Percentiles rank a stretch among this genome's conserved stretches.
Evolutionary conservation across 2,113 vertebrate species (phyloP).

Genomic region (Mastomys natalensis): DNA sequence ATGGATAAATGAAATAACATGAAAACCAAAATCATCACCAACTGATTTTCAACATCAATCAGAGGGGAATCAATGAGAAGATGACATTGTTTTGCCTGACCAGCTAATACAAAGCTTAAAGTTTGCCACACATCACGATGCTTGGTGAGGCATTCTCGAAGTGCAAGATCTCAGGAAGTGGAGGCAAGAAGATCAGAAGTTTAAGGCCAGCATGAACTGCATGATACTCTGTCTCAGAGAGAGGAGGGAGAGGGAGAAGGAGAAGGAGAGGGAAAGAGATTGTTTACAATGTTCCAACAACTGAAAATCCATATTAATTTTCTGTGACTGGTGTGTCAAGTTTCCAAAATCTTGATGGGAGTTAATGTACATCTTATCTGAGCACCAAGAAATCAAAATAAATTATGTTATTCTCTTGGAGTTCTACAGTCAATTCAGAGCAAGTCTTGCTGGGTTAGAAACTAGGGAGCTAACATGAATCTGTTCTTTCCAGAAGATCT

Average conservation of each 20-base stretch:
- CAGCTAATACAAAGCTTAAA: not conserved
- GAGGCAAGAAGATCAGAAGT: not conserved
- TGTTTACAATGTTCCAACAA: conserved; percentile 2
- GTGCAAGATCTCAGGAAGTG: not conserved
- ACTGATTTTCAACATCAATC: conserved; percentile 36
- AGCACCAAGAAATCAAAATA: not conserved
- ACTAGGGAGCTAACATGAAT: not conserved
- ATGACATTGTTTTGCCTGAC: too few species aligned
- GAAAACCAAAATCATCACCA: conserved; percentile 6
- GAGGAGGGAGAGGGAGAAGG: not conserved
- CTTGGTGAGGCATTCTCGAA: not conserved
- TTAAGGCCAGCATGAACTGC: not conserved
- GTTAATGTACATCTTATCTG: not conserved
- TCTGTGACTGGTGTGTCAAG: not conserved
- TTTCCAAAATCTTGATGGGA: not conserved
- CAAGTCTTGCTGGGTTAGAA: not conserved
- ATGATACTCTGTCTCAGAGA: not conserved
- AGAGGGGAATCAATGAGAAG: conserved; percentile 28
- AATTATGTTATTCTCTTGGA: not conserved
- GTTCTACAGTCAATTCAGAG: not conserved
- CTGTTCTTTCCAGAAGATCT: not conserved
- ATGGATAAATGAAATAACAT: not conserved
- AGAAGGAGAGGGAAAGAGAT: not conserved
- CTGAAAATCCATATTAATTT: conserved; percentile 31
- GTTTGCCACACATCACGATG: not conserved